Base-by-base conservation (phyloP, 23 tunicate species). In the Oikopleura vanhoeffeni region DNA sequence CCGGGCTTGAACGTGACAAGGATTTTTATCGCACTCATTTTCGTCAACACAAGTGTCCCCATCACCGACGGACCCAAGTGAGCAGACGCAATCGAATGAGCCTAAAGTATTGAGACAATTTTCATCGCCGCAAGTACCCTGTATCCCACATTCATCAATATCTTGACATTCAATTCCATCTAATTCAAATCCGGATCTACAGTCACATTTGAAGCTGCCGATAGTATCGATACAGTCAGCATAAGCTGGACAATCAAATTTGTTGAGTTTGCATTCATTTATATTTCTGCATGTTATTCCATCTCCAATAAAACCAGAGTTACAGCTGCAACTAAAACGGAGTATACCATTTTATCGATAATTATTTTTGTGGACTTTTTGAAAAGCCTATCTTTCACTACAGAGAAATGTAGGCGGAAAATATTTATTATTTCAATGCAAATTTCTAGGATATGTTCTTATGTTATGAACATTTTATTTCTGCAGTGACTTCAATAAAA, bases 221-320 rank as follows among this genome's bases (percentile, higher is more conserved):
- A 71, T 38, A 3, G 79, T 71, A 32, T 71, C 79, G 38, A 30
- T 2, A 71, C 79, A 71, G 38, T 18, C 35, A 4, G 34, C 2
- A 32, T 71, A 18, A 2, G 34, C 27, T 71, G 4, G 79, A 30
- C 79, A 13, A 2, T 30, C 27, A 49, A 71, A 2, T 24, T 32
- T 71, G 27, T 71, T 18, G 79, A 71, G 79, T 18, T 3, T 3
- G 33, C 79, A 71, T 30, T 71, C 79, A 34, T 71, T 71, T 2
- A 71, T 38, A 34, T 71, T 71, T 3, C 3, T 2, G 33, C 79
- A 71, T 18, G 79, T 13, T 32, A 13, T 3, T 24, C 79, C 91
- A 83, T 86, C 86, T 32, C 91, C 91, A 39, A 79, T 83, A 39
- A 38, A 88, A 33, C 91, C 91, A 39, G 76, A 24, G 28, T 67